Percentiles rank a stretch among this genome's conserved stretches.
These are phyloP conservation scores for Olivierus martensii DNA, from an alignment of 1,140 invertebrate species.

Conservation along the genomic window DNA sequence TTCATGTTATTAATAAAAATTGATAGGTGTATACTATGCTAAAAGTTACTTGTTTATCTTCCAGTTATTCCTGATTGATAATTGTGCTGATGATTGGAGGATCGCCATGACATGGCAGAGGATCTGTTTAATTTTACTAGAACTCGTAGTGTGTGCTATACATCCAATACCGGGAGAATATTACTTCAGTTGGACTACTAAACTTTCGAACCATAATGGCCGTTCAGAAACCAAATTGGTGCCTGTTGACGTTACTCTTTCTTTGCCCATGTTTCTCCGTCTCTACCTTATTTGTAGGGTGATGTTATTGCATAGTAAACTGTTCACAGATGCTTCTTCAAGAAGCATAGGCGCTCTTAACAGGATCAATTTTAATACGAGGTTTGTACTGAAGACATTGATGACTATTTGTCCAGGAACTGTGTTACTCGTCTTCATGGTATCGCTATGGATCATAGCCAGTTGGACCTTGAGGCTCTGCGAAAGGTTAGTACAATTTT, in stretches of 20 bases:
- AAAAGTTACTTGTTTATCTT: conserved; percentile 23
- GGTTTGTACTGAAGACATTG: conserved; percentile 96
- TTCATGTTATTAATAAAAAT: too few species aligned
- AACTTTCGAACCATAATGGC: conserved; percentile 79
- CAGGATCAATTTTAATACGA: conserved; percentile 98
- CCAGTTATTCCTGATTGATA: conserved; percentile 98
- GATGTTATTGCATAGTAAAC: conserved; percentile 96
- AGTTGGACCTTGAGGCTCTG: conserved; percentile 97
- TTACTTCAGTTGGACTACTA: conserved; percentile 90
- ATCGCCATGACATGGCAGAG: conserved; percentile 98
- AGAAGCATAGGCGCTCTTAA: conserved; percentile 81
- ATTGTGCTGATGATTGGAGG: conserved; percentile 99
- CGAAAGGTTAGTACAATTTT: conserved; percentile 83
- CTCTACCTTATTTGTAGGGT: conserved; percentile 98
- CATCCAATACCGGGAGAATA: conserved; percentile 95
- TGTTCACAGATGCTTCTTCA: conserved; percentile 94
- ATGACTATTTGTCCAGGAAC: conserved; percentile 99
- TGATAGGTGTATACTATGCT: too few species aligned
- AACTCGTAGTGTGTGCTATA: conserved; percentile 87
- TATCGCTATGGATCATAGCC: conserved; percentile 98
- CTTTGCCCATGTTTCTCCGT: conserved; percentile 97
- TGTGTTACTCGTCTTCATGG: conserved; percentile 95
- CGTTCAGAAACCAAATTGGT: conserved; percentile 52
- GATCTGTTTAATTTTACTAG: conserved; percentile 80
- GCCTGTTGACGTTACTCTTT: conserved; percentile 88